Evolutionary conservation across 2,888 invertebrate species (phyloP).

Genomic region (Lasioglossum vierecki): DNA sequence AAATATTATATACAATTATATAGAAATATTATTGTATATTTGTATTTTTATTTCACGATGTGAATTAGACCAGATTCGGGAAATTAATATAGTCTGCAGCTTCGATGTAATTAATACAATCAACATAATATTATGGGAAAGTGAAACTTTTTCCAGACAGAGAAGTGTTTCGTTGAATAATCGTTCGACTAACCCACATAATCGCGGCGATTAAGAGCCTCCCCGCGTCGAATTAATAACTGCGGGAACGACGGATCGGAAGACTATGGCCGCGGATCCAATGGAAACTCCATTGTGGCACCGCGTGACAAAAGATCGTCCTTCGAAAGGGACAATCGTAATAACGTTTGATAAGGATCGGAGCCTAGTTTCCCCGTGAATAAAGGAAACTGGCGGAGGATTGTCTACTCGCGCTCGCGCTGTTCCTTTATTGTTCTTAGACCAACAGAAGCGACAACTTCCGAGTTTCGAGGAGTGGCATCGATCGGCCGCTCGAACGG

Average conservation of each 20-base stretch:
- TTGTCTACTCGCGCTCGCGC: background rate
- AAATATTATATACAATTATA: too few species aligned
- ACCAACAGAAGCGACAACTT: slow-evolving; percentile 31
- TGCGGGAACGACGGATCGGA: background rate
- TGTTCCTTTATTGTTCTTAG: slow-evolving; percentile 32
- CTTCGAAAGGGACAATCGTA: slow-evolving; percentile 54
- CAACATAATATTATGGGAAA: too few species aligned
- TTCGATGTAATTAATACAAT: too few species aligned
- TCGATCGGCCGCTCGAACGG: background rate
- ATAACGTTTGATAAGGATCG: slow-evolving; percentile 52
- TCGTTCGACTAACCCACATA: background rate
- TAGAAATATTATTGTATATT: too few species aligned
- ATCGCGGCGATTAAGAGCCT: background rate
- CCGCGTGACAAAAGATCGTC: slow-evolving; percentile 59
- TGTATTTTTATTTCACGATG: too few species aligned
- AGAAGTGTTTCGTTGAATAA: background rate
- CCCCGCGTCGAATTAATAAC: background rate
- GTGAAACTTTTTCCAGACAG: too few species aligned
- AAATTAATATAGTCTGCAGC: too few species aligned
- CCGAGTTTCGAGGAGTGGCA: background rate
- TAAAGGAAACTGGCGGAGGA: slow-evolving; percentile 20
- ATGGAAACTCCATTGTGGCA: slow-evolving; percentile 34
- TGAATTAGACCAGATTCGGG: too few species aligned
- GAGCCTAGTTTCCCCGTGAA: slow-evolving; percentile 15
- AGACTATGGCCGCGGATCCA: background rate